Base-by-base conservation (phyloP, 1,140 invertebrate species). In the Drosophila kikkawai region DNA sequence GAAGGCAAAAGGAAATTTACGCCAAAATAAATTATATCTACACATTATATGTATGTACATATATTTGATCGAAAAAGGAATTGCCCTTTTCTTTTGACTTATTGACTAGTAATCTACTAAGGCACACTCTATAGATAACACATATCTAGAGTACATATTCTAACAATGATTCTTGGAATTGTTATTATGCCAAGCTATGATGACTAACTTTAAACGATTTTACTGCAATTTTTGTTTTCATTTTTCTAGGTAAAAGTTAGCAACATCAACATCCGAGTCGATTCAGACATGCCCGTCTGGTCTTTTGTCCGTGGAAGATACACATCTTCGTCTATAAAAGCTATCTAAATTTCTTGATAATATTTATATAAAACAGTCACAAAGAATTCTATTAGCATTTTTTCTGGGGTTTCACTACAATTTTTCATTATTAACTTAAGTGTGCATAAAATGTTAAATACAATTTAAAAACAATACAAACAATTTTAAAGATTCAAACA, bases 41-140 rank as follows among this genome's bases (percentile, higher is more conserved):
- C 9, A 6, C 2, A 12, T 32, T 50, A 29, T 29, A 29, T 29
- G 5, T 4, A 26, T 26, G 26, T 7, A 12, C 22, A 37, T 37
- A 12, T 37, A 37, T 37, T 37, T 55, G 0, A 9, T 34, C 17
- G 3, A 37, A 36, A 4, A 22, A 19, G 7, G 1, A 36, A 53
- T 17, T 19, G 6, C 6, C 1, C 13, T 8, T 7, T 19, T 45
- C 42, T 9, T 9, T 51, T 12, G 2, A 15, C 13, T 9, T 55
- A 22, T 15, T 15, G 17, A 13, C 26, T 29, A 6, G 26, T 36
- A 55, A 55, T 55, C 51, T 37, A 55, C 7, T 12, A 15, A 17
- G 51, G 51, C 34, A 15, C 17, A 53, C 32, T 53, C 17, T 22
- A 22, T 37, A 55, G 51, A 55, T 55, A 55, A 55, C 51, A 55